These are phyloP conservation scores for Microcebus tavaratra DNA, from an alignment of 2,113 vertebrate genomes.

Conservation along the genomic window DNA sequence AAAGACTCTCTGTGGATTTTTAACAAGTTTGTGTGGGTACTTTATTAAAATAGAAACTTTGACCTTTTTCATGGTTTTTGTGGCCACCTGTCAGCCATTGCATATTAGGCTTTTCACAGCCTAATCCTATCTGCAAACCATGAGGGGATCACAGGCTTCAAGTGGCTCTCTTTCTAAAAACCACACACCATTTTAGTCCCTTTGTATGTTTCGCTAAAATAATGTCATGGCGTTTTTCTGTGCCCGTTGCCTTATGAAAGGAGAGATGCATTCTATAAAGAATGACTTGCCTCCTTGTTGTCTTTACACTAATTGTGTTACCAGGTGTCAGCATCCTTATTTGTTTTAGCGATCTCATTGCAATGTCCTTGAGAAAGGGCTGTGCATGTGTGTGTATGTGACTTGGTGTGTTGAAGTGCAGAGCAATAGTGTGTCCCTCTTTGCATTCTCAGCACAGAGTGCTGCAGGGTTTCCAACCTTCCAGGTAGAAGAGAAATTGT, in stretches of 20 bases:
- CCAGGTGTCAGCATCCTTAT: not conserved
- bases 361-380: constrained; percentile 37
- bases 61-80: constrained; percentile 5
- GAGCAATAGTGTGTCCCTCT: constrained; percentile 65
- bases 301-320: constrained; percentile 26
- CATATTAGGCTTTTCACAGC: not conserved
- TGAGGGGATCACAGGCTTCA: not conserved
- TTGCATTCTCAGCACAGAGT: constrained; percentile 86
- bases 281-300: not conserved
- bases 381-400: not conserved
- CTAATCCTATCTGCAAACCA: not conserved
- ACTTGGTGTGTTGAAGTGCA: not conserved
- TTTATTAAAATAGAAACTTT: constrained; percentile 41
- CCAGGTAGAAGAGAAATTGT: constrained; percentile 78
- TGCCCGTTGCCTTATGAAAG: constrained; percentile 13
- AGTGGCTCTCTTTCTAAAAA: constrained; percentile 22
- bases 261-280: not conserved
- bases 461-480: constrained; percentile 83
- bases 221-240: constrained; percentile 14
- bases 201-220: constrained; percentile 50
- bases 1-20: not conserved
- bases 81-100: not conserved
- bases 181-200: not conserved
- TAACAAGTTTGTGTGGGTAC: not conserved
- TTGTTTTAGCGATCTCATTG: constrained; percentile 47